Conservation (phyloP, 2,888 invertebrate species). For the Zaprionus obscuricornis region DNA sequence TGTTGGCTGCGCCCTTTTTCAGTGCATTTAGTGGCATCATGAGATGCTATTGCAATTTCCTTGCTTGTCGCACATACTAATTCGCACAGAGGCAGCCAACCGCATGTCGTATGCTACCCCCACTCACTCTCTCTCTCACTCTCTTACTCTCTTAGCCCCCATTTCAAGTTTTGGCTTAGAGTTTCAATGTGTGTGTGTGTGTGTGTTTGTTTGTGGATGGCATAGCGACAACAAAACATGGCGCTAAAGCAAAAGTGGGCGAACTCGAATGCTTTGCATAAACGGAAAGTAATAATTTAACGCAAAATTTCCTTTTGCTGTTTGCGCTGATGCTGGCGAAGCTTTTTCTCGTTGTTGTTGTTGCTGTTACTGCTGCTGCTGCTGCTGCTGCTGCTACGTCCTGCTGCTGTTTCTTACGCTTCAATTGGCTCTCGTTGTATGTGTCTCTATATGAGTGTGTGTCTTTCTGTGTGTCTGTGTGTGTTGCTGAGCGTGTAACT, state of each 20-base stretch:
- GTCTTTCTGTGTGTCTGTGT: slow-evolving; percentile 17
- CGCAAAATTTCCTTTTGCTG: slow-evolving; percentile 80
- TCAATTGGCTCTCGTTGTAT: slow-evolving; percentile 61
- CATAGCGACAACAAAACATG: slow-evolving; percentile 51
- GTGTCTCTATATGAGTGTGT: slow-evolving; percentile 12
- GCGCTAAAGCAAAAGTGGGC: slow-evolving; percentile 61
- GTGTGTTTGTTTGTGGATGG: slow-evolving; percentile 21
- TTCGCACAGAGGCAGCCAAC: slow-evolving; percentile 70
- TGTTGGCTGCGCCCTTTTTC: slow-evolving; percentile 42
- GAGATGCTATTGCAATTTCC: slow-evolving; percentile 79
- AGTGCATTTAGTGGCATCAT: slow-evolving; percentile 79
- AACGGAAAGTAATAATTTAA: slow-evolving; percentile 82
- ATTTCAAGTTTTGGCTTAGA: background rate
- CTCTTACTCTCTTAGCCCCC: background rate
- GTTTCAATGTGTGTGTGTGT: background rate
- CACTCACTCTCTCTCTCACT: background rate
- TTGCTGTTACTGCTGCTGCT: slow-evolving; percentile 20
- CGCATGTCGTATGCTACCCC: slow-evolving; percentile 31
- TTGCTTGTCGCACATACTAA: slow-evolving; percentile 80
- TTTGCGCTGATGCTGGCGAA: too few relatives aligned
- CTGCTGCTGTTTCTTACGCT: slow-evolving; percentile 73
- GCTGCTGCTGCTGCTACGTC: slow-evolving; percentile 26
- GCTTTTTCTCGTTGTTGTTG: slow-evolving; percentile 35
- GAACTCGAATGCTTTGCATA: slow-evolving; percentile 77
- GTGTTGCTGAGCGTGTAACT: slow-evolving; percentile 48